Evolutionary conservation across 92 coral and sea anemone species (phyloP).

Genomic region (Paragorgia papillata): DNA sequence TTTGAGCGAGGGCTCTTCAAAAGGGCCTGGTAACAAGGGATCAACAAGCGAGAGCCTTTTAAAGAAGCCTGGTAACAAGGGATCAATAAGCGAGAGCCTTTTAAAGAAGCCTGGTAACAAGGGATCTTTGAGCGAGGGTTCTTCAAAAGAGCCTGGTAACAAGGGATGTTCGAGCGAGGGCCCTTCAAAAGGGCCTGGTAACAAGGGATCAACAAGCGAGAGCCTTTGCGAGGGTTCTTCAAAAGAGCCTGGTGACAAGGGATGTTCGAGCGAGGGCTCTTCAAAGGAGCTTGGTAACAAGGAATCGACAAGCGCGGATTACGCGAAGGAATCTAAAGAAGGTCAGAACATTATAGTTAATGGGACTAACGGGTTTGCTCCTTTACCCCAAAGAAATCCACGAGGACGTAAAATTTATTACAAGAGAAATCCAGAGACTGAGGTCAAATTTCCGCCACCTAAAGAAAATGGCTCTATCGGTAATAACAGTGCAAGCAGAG

Average conservation of each 20-base stretch:
- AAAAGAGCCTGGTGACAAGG: too few species aligned
- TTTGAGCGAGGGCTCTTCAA: too few species aligned
- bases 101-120: too few species aligned
- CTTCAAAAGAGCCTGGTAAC: not conserved
- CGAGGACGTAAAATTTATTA: constrained; percentile 2
- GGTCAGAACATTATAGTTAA: not conserved
- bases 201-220: too few species aligned
- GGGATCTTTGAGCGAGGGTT: not conserved
- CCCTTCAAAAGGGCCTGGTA: too few species aligned
- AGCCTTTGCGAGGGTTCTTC: too few species aligned
- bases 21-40: not conserved
- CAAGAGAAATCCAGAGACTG: constrained; percentile 21
- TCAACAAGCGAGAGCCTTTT: too few species aligned
- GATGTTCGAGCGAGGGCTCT: too few species aligned
- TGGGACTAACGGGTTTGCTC: constrained; percentile 25
- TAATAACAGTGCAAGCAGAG: not conserved
- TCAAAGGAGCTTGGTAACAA: not conserved
- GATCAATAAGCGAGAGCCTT: too few species aligned
- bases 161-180: not conserved
- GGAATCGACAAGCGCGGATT: not conserved
- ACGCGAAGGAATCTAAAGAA: not conserved
- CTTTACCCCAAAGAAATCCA: constrained; percentile 36
- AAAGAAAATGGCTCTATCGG: constrained; percentile 4
- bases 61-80: too few species aligned
- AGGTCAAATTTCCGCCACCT: constrained; percentile 33